Evolutionary conservation across 2,797 vertebrate species (phyloP), one percentile per base, ranked within the genome.

Genomic region (Paratrypauchen microcephalus): DNA sequence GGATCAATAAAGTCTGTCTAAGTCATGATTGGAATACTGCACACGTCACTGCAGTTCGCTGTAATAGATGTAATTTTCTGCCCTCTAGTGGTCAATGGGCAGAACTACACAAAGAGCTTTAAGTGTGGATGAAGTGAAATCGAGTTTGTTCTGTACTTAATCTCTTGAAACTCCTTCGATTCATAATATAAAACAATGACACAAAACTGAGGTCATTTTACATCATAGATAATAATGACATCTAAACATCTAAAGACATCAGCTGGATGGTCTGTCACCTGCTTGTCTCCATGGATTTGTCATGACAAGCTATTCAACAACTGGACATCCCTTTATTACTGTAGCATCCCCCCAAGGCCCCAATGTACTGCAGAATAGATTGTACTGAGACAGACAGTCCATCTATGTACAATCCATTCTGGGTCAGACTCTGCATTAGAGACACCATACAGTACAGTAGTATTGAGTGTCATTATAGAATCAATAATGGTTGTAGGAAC

Each of bases 371-470:
- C 19, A 48, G 7, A 5, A 50, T 30, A 26, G 24, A 5, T 7
- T 9, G 21, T 5, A 32, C 6, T 8, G 19, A 41, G 32, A 3
- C 41, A 50, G 62, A 65, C 23, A 8, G 15, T 64, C 61, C 36
- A 62, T 64, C 6, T 45, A 12, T n/a, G 23, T 52, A 36, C 63
- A 32, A 50, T n/a, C 63, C 47, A 65, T 30, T 50, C 3, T 65
- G 63, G 63, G 45, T 52, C 45, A 65, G 41, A 45, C 45, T n/a
- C 62, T 48, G 39, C 39, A 63, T 45, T 63, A 63, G 61, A 62
- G 12, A 36, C 28, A n/a, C 32, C 30, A 21, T 13, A 13, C n/a
- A 21, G n/a, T 23, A 39, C 18, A 36, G 57, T 58, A 60, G 8
- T 21, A 39, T 24, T 6, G 12, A 12, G 21, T 12, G 2, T 47